Evolutionary conservation across 2,888 invertebrate species (phyloP).

Genomic region (Caenorhabditis angaria): DNA sequence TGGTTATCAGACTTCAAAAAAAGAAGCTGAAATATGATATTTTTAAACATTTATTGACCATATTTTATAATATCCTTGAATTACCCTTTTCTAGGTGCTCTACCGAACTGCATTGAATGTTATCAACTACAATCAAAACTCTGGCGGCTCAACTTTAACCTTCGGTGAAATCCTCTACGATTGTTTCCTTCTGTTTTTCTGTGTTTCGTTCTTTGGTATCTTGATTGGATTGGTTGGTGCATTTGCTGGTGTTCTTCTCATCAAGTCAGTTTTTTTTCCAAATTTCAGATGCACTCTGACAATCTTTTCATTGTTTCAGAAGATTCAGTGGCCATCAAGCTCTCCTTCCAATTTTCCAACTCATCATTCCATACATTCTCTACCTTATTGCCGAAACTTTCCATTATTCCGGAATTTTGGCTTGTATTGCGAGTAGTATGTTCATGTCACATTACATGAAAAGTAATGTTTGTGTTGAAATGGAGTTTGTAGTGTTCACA

Average conservation of each 20-base stretch:
- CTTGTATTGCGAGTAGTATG: constrained; percentile 97
- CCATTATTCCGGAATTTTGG: constrained; percentile 94
- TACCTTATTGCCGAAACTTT: constrained; percentile 96
- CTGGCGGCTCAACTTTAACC: background rate
- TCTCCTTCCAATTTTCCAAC: constrained; percentile 96
- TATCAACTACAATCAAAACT: constrained; percentile 41
- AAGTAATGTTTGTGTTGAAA: constrained; percentile 59
- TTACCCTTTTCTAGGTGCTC: constrained; percentile 44
- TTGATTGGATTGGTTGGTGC: constrained; percentile 58
- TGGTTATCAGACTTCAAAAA: background rate
- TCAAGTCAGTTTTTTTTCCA: constrained; percentile 42
- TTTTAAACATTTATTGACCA: no score
- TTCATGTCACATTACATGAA: constrained; percentile 80
- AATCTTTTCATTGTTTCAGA: constrained; percentile 14
- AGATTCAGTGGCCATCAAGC: constrained; percentile 29
- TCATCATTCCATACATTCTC: constrained; percentile 94
- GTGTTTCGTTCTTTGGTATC: constrained; percentile 60
- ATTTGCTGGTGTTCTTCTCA: constrained; percentile 46
- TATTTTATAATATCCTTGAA: no score
- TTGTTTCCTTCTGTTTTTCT: constrained; percentile 42
- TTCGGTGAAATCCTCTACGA: background rate
- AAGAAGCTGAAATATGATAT: background rate
- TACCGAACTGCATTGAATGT: constrained; percentile 56
- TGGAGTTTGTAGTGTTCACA: constrained; percentile 83
- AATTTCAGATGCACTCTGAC: background rate